phyloP scores from a whole-genome alignment of 64 coral and sea anemone species.

The Trachythela sp. region DNA sequence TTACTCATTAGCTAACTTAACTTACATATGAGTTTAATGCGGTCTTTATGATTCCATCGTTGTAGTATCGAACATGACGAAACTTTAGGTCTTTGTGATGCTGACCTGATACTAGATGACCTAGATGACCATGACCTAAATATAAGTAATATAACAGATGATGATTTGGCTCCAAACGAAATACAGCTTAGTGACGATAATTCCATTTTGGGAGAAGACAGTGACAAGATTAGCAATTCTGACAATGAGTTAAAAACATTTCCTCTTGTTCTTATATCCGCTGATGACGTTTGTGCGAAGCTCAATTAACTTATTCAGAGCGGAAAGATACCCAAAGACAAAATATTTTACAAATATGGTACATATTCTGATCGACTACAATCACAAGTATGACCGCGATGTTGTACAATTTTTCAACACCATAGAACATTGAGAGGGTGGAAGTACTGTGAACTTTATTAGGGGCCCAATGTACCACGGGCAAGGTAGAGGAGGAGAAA shows the following conservation, averaged over 20 bases:
- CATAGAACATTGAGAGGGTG: slow-evolving; percentile 56
- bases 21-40: too few species aligned
- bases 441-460: slow-evolving; percentile 53
- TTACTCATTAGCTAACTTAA: too few species aligned
- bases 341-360: slow-evolving; percentile 50
- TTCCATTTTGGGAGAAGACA: slow-evolving; percentile 31
- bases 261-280: slow-evolving; percentile 1
- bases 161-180: slow-evolving; percentile 39
- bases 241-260: neutral
- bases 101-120: neutral
- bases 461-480: slow-evolving; percentile 56
- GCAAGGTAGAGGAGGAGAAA: slow-evolving; percentile 43
- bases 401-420: slow-evolving; percentile 62
- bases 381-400: slow-evolving; percentile 28
- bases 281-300: slow-evolving; percentile 29
- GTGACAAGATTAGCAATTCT: neutral
- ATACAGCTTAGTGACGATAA: slow-evolving; percentile 7
- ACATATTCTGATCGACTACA: slow-evolving; percentile 17
- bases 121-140: neutral
- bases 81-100: too few species aligned
- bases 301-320: slow-evolving; percentile 17
- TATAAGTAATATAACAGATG: slow-evolving; percentile 28
- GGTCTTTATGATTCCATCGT: too few species aligned
- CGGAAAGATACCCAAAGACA: slow-evolving; percentile 27
- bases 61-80: too few species aligned